Base-by-base conservation (phyloP, 2,888 invertebrate species). In the Nycteola revayana region DNA sequence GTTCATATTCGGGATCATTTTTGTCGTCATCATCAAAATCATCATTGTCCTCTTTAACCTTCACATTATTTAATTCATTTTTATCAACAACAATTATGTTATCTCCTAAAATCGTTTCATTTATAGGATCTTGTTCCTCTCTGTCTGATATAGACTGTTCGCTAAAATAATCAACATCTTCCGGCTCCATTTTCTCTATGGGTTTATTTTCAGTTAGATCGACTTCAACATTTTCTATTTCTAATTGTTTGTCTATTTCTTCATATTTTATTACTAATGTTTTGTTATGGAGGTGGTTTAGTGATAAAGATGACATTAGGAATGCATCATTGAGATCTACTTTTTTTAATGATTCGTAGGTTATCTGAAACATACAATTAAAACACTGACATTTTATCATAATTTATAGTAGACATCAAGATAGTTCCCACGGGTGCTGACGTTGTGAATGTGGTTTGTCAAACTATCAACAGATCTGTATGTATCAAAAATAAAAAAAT, bases 271-370 rank as follows among this genome's bases (percentile, higher is more conserved):
- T 31, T 2, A 35, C 37, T 25, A 57, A 71, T 1, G 59, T 66
- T 59, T 70, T 69, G 1, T 65, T 54, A 2, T 7, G 21, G 14
- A 5, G 3, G 21, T 21, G 3, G 1, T 66, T 45, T 17, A 64
- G 49, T 27, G 60, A 42, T 37, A 80, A 28, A 1, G 63, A 43
- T 3, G 81, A 74, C 21, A 49, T 42, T 0, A 77, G 59, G 9
- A 70, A 56, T 26, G 58, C 44, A 1, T 40, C 38, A 1, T 36
- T 26, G 30, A 64, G 62, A 25, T 80, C 68, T 25, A 78, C 32
- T 53, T 76, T 74, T 39, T 75, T 65, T 9, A 84, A 43, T 5
- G 61, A 42, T 61, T 81, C 76, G 34, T 78, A 76, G 1, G 62
- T 59, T 10, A 74, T 64, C 73, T 73, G 45, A 7, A 56, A 62